phyloP scores from a whole-genome alignment of 2,113 vertebrate species.

The Brachirus orientalis region DNA sequence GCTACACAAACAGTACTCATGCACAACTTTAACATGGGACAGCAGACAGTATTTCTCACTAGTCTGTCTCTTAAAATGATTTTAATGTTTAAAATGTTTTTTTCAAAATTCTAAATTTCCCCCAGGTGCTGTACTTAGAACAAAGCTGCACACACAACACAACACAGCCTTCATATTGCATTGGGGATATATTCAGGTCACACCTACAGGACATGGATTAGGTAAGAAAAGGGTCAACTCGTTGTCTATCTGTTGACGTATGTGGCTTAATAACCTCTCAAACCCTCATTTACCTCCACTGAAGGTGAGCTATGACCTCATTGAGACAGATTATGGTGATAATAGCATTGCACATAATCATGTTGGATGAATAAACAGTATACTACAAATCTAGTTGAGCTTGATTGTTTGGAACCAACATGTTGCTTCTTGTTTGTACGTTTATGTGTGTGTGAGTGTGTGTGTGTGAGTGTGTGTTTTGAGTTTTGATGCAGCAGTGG shows the following conservation, averaged over 20 bases:
- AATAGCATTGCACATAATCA: slow-evolving; percentile 57
- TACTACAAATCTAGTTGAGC: slow-evolving; percentile 42
- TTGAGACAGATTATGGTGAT: slow-evolving; percentile 44
- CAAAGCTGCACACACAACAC: slow-evolving; percentile 15
- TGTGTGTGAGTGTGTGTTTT: slow-evolving; percentile 34
- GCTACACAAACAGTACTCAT: too few relatives aligned
- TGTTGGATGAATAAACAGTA: slow-evolving; percentile 48
- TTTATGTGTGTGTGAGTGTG: slow-evolving; percentile 27
- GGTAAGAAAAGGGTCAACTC: neutral
- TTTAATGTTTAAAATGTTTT: too few relatives aligned
- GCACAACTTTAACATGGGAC: too few relatives aligned
- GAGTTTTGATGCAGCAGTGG: slow-evolving; percentile 36
- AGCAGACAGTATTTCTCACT: too few relatives aligned
- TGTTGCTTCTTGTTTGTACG: slow-evolving; percentile 41
- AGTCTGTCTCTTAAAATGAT: too few relatives aligned
- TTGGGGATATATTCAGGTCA: slow-evolving; percentile 14
- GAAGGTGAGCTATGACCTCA: slow-evolving; percentile 60
- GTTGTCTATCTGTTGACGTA: slow-evolving; percentile 34
- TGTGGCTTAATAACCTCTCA: slow-evolving; percentile 30
- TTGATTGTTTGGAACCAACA: slow-evolving; percentile 33
- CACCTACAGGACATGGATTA: neutral
- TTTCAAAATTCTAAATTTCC: too few relatives aligned
- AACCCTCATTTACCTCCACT: slow-evolving; percentile 24
- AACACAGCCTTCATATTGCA: slow-evolving; percentile 40
- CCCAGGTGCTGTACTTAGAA: neutral